Evolutionary conservation across 1,140 invertebrate genomes (phyloP).

Genomic region (Heliconius hewitsoni): DNA sequence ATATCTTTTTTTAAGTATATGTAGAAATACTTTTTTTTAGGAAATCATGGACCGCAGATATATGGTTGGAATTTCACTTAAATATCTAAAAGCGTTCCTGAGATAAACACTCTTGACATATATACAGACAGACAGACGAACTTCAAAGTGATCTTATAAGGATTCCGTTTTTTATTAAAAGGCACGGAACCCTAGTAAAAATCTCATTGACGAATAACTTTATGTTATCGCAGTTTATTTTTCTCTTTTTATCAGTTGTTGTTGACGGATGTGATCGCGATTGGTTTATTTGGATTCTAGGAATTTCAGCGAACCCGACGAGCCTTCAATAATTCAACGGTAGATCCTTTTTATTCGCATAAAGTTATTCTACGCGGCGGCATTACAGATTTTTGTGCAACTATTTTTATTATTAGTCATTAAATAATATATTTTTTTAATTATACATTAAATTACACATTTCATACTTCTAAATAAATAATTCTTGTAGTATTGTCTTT

Average conservation of each 20-base stretch:
- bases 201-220: neutral
- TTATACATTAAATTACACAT: too few relatives aligned
- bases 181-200: neutral
- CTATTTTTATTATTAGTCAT: neutral
- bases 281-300: conserved; percentile 26
- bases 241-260: neutral
- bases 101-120: too few relatives aligned
- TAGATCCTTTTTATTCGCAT: conserved; percentile 21
- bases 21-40: too few relatives aligned
- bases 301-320: conserved; percentile 14
- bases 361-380: conserved; percentile 4
- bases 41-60: too few relatives aligned
- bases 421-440: too few relatives aligned
- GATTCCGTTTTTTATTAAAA: too few relatives aligned
- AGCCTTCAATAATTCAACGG: conserved; percentile 33
- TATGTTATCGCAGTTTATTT: neutral
- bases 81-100: too few relatives aligned
- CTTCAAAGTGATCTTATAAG: too few relatives aligned
- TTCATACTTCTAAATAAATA: neutral
- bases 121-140: too few relatives aligned
- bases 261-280: conserved; percentile 18
- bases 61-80: too few relatives aligned
- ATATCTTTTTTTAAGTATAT: too few relatives aligned
- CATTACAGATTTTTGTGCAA: conserved; percentile 1
- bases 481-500: neutral